These are phyloP conservation scores for Coilia nasus DNA, from an alignment of 2,797 vertebrate genomes.

Conservation along the genomic window DNA sequence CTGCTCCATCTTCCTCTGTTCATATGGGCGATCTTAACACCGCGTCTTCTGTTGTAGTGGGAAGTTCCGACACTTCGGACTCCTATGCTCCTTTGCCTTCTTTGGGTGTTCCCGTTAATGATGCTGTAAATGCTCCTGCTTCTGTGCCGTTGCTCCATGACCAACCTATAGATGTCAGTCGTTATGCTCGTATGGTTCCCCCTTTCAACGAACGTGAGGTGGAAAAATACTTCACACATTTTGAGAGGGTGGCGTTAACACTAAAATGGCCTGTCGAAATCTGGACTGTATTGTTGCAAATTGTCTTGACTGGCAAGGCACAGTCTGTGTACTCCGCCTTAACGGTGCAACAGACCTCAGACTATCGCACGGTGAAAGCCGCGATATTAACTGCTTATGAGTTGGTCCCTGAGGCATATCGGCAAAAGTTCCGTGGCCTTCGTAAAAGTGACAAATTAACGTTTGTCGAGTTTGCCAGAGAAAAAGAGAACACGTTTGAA, in stretches of 20 bases:
- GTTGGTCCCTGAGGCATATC: background rate
- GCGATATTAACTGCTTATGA: slow-evolving; percentile 39
- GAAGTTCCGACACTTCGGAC: background rate
- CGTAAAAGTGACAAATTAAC: background rate
- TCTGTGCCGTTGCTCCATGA: background rate
- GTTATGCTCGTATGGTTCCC: background rate
- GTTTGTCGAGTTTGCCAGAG: background rate
- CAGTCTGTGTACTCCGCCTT: background rate
- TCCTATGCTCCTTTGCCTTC: background rate
- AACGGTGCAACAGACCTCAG: background rate
- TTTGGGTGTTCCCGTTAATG: background rate
- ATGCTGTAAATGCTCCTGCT: background rate
- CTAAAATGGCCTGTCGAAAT: background rate
- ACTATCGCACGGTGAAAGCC: background rate
- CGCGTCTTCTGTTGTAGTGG: too few species aligned
- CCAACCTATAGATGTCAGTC: background rate
- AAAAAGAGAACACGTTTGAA: background rate
- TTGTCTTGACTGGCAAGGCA: background rate
- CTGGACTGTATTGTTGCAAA: background rate
- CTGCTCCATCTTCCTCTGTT: too few species aligned
- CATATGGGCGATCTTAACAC: too few species aligned
- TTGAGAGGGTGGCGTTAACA: background rate
- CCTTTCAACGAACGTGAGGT: slow-evolving; percentile 3
- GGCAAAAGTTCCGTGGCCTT: background rate
- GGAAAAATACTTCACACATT: background rate